Evolutionary conservation across 2,888 invertebrate genomes (phyloP), one percentile per base, ranked within the genome.

Genomic region (Gymnoscelis rufifasciata): DNA sequence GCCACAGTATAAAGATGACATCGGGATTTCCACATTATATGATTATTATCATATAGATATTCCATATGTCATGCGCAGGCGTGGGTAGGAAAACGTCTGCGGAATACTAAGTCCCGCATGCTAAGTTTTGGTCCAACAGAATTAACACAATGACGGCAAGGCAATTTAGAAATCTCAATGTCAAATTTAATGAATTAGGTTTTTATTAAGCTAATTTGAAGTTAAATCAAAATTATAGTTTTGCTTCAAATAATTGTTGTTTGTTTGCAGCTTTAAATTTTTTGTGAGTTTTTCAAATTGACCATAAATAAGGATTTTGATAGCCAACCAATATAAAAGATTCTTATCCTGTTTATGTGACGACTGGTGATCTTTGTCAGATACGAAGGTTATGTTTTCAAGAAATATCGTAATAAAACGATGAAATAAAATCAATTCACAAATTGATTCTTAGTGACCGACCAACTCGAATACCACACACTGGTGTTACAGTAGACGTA

Each of bases 401-500:
- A 19, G 19, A 19, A 19, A 19, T 19, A 19, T 19, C 2, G 2
- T 5, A 19, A 19, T 26, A 6, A 26, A 26, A 26, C 7, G 7
- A 6, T 6, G 26, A 8, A 26, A 6, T 26, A 26, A 8, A 73
- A 67, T 66, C 61, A 45, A 73, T 67, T 66, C 61, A 45, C 59
- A 68, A 66, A 55, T 68, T 70, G 69, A 68, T 68, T 57, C 59
- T 26, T 7, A 6, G 60, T 59, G 61, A 59, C 54, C 47, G 56
- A 4, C 53, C 7, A 57, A 57, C 65, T 68, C 55, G 62, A 68
- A 68, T 60, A 62, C 64, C 59, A 57, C 44, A 51, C 47, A 51
- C 56, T 60, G 56, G 62, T 68, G 68, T 67, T 65, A 64, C 68
- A 68, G 70, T 37, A 72, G 71, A 70, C 63, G 68, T 36, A 33